phyloP scores from a whole-genome alignment of 2,888 invertebrate genomes.

The Resseliella maxima region DNA sequence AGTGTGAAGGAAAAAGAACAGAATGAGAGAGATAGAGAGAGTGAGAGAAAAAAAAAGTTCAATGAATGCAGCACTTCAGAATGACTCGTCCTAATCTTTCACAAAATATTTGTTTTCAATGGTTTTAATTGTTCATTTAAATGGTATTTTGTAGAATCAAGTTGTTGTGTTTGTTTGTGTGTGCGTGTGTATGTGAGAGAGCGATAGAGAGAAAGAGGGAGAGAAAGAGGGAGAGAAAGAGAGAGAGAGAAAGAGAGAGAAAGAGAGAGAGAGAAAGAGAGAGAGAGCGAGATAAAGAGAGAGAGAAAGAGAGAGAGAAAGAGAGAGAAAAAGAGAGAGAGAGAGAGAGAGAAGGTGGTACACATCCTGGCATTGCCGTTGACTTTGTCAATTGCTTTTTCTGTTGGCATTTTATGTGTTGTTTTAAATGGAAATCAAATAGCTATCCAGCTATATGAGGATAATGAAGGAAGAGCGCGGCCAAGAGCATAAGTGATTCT shows the following conservation, averaged over 20 bases:
- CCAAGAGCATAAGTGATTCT: neutral
- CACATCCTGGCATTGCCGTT: too few relatives aligned
- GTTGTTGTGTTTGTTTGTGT: neutral
- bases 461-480: neutral
- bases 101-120: constrained; percentile 44
- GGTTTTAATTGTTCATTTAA: constrained; percentile 50
- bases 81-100: constrained; percentile 44
- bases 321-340: too few relatives aligned
- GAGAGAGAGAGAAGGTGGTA: too few relatives aligned
- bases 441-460: neutral
- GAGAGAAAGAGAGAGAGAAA: too few relatives aligned
- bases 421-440: constrained; percentile 18
- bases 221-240: too few relatives aligned
- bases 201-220: too few relatives aligned
- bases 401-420: neutral
- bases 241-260: too few relatives aligned
- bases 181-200: too few relatives aligned
- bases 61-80: neutral
- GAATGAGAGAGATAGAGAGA: neutral
- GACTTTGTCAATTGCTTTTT: too few relatives aligned
- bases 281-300: too few relatives aligned
- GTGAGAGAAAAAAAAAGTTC: neutral
- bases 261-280: too few relatives aligned
- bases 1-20: too few relatives aligned
- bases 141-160: constrained; percentile 2